A percentile compares a stretch with the other conserved stretches of the same genome.
Evolutionary conservation across 53 echinoderm and acorn worm species (phyloP).

Genomic region (Paracentrotus lividus): DNA sequence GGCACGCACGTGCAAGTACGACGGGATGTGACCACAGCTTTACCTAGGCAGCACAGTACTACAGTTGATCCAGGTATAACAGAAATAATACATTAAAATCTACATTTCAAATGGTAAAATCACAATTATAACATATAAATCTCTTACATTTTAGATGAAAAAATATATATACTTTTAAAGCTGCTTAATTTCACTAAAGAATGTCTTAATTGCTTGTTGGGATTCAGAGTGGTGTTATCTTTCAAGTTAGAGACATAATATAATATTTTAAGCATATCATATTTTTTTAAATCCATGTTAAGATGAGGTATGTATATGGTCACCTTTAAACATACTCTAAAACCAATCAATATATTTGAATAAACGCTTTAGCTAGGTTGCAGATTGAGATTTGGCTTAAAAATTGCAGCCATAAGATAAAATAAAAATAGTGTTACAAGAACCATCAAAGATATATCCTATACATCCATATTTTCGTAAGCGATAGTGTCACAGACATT

Average conservation of each 20-base stretch:
- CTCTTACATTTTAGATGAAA: background rate
- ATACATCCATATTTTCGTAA: too few relatives aligned
- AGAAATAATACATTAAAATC: background rate
- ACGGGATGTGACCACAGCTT: background rate
- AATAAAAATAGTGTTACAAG: too few relatives aligned
- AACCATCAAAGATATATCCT: too few relatives aligned
- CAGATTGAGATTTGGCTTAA: too few relatives aligned
- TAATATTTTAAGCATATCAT: background rate
- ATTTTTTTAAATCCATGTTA: background rate
- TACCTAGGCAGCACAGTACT: background rate
- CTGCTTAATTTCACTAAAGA: background rate
- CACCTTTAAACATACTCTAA: background rate
- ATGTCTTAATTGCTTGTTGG: background rate
- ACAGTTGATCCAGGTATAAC: background rate
- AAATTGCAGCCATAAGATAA: too few relatives aligned
- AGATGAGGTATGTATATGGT: background rate
- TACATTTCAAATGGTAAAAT: background rate
- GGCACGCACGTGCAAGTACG: background rate
- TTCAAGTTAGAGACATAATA: background rate
- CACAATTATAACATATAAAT: background rate
- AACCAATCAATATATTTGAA: background rate
- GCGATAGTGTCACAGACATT: too few relatives aligned
- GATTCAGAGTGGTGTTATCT: background rate
- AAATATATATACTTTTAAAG: background rate
- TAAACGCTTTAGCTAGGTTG: too few relatives aligned